Conservation (phyloP, 2,797 vertebrate genomes). For the Peromyscus nudipes region DNA sequence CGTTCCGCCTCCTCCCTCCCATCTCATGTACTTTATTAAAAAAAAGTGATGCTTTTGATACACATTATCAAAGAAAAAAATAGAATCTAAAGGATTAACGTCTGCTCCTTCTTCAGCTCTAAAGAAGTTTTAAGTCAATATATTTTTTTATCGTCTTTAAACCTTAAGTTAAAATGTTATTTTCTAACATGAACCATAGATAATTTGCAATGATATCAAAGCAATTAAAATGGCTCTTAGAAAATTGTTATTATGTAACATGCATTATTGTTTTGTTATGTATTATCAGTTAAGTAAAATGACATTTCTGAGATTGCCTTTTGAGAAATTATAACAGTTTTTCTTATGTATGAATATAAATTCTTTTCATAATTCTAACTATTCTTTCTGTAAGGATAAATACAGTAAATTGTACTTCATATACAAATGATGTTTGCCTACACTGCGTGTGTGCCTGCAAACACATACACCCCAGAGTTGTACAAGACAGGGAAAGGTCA, state of each 20-base stretch:
- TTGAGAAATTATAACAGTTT: constrained; percentile 4
- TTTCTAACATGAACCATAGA: constrained; percentile 27
- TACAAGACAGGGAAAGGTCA: neutral
- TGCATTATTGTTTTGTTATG: neutral
- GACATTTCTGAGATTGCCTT: constrained; percentile 7
- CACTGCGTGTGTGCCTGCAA: neutral
- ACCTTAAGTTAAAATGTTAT: neutral
- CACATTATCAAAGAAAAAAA: constrained; percentile 34
- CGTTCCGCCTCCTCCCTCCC: neutral
- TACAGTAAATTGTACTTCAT: neutral
- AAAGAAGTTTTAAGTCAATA: neutral
- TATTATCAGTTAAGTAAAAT: neutral
- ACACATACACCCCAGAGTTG: neutral
- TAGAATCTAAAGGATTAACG: neutral
- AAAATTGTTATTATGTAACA: neutral
- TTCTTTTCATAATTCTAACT: constrained; percentile 9
- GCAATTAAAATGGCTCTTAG: neutral
- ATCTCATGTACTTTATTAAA: neutral
- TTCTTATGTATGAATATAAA: neutral
- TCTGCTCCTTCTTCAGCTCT: constrained; percentile 10
- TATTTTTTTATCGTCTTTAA: constrained; percentile 15
- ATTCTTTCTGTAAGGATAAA: neutral
- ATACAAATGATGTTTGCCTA: neutral
- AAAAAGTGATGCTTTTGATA: neutral
- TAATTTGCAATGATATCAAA: neutral